Evolutionary conservation across 2,888 invertebrate species (phyloP).

Genomic region (Polymixis flavicincta): DNA sequence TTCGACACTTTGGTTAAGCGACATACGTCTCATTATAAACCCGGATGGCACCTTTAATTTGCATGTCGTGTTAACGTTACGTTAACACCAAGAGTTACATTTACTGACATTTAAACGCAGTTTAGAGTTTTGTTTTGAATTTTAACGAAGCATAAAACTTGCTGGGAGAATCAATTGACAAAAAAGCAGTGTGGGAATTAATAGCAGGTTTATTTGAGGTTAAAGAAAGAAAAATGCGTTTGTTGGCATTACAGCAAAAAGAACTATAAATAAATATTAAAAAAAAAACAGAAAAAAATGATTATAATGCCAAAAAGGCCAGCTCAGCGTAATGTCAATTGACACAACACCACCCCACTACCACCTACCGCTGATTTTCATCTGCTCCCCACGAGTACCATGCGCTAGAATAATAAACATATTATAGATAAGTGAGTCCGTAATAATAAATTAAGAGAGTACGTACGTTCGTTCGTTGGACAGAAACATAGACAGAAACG

Average conservation of each 20-base stretch:
- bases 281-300: too few species aligned
- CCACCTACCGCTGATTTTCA: too few species aligned
- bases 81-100: slow-evolving; percentile 17
- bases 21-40: slow-evolving; percentile 50
- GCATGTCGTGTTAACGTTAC: slow-evolving; percentile 24
- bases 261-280: too few species aligned
- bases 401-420: too few species aligned
- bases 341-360: too few species aligned
- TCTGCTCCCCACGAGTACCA: too few species aligned
- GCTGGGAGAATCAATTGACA: neutral
- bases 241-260: too few species aligned
- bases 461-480: too few species aligned
- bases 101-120: slow-evolving; percentile 14
- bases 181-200: neutral
- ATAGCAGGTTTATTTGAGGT: neutral
- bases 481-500: neutral
- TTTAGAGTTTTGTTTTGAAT: slow-evolving; percentile 14
- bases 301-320: too few species aligned
- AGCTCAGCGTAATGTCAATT: too few species aligned
- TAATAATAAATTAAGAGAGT: too few species aligned
- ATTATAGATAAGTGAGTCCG: too few species aligned
- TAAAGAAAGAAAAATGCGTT: neutral
- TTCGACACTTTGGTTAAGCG: slow-evolving; percentile 51
- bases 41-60: slow-evolving; percentile 52
- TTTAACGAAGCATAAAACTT: neutral